phyloP scores from a whole-genome alignment of 2,888 invertebrate species.

The Glaucopsyche alexis region DNA sequence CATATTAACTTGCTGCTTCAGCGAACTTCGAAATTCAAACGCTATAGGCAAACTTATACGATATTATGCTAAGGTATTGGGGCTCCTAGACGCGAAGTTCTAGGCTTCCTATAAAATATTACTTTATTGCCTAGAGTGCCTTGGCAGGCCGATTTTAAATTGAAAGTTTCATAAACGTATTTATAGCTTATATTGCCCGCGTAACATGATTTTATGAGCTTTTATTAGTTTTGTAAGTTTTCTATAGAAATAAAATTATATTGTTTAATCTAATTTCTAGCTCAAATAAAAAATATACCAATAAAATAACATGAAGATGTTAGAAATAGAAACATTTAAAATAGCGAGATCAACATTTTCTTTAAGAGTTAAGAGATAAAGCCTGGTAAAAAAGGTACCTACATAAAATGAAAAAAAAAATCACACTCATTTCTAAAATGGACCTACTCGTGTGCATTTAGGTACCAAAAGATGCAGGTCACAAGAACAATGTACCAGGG shows the following conservation, averaged over 20 bases:
- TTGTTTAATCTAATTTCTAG: no score
- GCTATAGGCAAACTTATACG: conserved; percentile 58
- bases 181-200: not conserved
- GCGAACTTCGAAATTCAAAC: conserved; percentile 62
- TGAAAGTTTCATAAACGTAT: not conserved
- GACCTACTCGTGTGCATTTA: not conserved
- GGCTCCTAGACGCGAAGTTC: conserved; percentile 43
- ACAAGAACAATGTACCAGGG: conserved; percentile 19
- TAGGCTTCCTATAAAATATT: conserved; percentile 14
- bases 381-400: no score
- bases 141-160: not conserved
- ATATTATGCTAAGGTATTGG: conserved; percentile 40
- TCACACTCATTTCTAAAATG: not conserved
- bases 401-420: no score
- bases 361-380: no score
- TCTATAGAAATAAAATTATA: not conserved
- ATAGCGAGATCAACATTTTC: no score
- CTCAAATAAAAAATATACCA: no score
- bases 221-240: not conserved
- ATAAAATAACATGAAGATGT: no score
- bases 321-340: no score
- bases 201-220: not conserved
- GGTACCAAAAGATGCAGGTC: not conserved
- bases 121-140: conserved; percentile 7
- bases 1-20: conserved; percentile 20